Base-by-base conservation (phyloP, 2,797 vertebrate species). In the Oreochromis grahami region DNA sequence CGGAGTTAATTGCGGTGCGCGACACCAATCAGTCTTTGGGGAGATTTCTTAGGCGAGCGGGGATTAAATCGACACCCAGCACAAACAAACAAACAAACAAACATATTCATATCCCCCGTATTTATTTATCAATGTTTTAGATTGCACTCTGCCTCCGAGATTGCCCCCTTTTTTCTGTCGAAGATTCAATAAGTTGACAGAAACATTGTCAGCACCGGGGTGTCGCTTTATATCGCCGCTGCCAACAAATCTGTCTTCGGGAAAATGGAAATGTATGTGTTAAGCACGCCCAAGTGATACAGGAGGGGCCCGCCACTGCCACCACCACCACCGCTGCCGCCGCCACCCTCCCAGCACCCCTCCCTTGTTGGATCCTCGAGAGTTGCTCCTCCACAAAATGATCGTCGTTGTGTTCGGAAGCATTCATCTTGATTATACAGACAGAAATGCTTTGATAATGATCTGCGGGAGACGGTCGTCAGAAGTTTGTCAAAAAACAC, bases 1-100 rank as follows among this genome's bases (percentile, higher is more conserved):
- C 91, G 89, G 92, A 97, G 97, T 98, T 98, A 98, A 99, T 98
- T 98, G 98, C 96, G 84, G 95, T 94, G 97, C 95, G 96, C 96
- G 97, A 95, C 95, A 94, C 95, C 96, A 96, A 96, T 97, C 96
- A 96, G 93, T 96, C 95, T 96, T 95, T 95, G 91, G 88, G 92
- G 87, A 86, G 76, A 38, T 92, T 92, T 93, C 87, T 93, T 90
- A 94, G 94, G 93, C 91, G 79, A 88, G 79, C 80, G 38, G 84
- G 89, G 87, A 91, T 92, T 93, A 94, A 94, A 95, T 95, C 87
- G 91, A 94, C 94, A 93, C 91, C 90, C 89, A 93, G 92, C 90
- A 85, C 90, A 94, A 95, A 96, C 94, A 95, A 95, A 96, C 95
- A 95, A 95, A 95, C 95, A 96, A 96, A 95, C 94, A 95, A 93